Conservation (phyloP, 2,113 vertebrate species). For the Pandion haliaetus region DNA sequence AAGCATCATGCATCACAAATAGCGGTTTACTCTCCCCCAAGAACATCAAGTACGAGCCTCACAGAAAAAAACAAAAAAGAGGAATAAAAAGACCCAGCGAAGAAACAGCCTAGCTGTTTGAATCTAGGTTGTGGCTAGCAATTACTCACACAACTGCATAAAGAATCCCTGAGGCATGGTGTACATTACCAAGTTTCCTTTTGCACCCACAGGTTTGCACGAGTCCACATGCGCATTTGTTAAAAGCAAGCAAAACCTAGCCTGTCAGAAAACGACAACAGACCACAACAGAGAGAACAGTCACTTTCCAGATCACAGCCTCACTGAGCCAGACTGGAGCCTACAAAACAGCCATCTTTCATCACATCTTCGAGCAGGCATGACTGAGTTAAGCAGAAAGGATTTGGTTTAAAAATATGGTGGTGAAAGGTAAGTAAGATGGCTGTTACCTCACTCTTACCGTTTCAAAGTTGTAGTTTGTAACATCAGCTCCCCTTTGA, state of each 20-base stretch:
- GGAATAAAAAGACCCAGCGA: not conserved
- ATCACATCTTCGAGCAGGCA: not conserved
- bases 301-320: not conserved
- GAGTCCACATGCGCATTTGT: not conserved
- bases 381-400: not conserved
- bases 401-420: not conserved
- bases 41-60: not conserved
- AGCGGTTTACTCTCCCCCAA: not conserved
- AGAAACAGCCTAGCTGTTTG: not conserved
- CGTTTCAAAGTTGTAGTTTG: not conserved
- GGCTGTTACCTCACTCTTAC: not conserved
- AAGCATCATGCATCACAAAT: not conserved
- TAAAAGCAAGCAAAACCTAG: not conserved
- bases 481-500: not conserved
- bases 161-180: not conserved
- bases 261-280: not conserved
- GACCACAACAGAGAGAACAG: not conserved
- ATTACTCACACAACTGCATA: not conserved
- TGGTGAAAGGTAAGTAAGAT: not conserved
- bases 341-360: not conserved
- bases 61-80: accelerated
- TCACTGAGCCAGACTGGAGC: not conserved
- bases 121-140: not conserved
- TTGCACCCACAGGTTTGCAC: not conserved
- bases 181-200: not conserved